Evolutionary conservation across 2,888 invertebrate genomes (phyloP), one percentile per base, ranked within the genome.

Genomic region (Hydroisotoma schaefferi): DNA sequence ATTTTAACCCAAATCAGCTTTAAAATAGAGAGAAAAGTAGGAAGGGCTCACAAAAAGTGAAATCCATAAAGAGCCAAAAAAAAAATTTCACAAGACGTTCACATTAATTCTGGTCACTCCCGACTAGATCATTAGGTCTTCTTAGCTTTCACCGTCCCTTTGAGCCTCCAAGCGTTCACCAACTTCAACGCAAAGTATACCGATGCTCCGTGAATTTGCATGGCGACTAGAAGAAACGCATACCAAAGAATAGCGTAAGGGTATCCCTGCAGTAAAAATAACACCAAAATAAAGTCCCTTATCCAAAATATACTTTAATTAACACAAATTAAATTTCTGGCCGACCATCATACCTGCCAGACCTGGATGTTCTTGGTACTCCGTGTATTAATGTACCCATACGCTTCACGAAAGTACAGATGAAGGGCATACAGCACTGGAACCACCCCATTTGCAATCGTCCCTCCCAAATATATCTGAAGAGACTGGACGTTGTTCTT

Each of bases 161-260:
- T 71, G 43, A 68, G 56, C 76, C 85, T 86, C 94, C 93, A 94
- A 58, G 90, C 90, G 65, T 83, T 82, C 63, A 91, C 81, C 67
- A 94, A 81, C 76, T 87, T 89, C 80, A 84, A 86, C 12, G 90
- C 86, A 78, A 93, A 93, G 77, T 87, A 87, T 37, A 92, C 76
- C 55, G 92, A 89, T 79, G 92, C 91, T 68, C 84, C 82, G 77
- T 94, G 94, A 54, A 95, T 87, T 81, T 97, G 95, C 40, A 89
- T 82, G 5, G 90, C 91, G 12, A 90, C 79, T 47, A 90, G 80
- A 66, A 94, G 85, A 78, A 94, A 95, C 61, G 87, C 88, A 77
- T 91, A 93, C 94, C 94, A 94, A 63, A 95, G 81, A 26, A 94
- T 80, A 18, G 92, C 93, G 75, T 94, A 90, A 0, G 95, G 94